These are phyloP conservation scores for Dendrophyllia cribrosa DNA, from an alignment of 64 coral and sea anemone genomes.

Conservation along the genomic window DNA sequence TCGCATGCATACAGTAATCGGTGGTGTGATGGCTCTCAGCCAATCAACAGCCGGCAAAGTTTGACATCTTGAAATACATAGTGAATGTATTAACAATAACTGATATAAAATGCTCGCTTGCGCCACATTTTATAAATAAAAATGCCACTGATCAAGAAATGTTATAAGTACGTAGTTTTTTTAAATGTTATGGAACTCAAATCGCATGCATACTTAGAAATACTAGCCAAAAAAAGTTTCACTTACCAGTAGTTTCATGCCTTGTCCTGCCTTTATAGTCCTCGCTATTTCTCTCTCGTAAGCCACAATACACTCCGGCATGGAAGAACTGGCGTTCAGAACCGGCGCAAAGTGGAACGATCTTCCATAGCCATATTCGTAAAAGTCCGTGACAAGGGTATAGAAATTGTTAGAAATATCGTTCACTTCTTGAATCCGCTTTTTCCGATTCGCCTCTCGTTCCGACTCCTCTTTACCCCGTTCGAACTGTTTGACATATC, in stretches of 20 bases:
- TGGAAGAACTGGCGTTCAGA: neutral
- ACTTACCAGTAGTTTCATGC: slow-evolving; percentile 1
- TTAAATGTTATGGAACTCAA: no score
- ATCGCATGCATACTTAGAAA: no score
- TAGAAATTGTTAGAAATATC: slow-evolving; percentile 14
- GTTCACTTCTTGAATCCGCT: neutral
- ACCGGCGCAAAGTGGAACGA: slow-evolving; percentile 1
- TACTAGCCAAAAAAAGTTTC: neutral
- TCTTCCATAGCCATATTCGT: slow-evolving; percentile 8
- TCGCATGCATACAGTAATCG: no score
- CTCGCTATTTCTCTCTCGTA: slow-evolving; percentile 17
- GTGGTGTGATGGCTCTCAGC: neutral
- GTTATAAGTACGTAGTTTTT: no score
- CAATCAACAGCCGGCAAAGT: neutral
- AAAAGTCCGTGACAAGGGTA: slow-evolving; percentile 10
- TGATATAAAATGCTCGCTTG: no score
- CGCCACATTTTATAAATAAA: no score
- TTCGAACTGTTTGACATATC: slow-evolving; percentile 19
- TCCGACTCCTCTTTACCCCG: slow-evolving; percentile 9
- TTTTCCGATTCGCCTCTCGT: neutral
- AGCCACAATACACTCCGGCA: neutral
- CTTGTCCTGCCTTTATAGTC: neutral
- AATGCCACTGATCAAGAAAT: no score
- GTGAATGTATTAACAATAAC: no score
- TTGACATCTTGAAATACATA: neutral